Percentiles rank a stretch among this genome's conserved stretches.
Evolutionary conservation across 2,797 vertebrate species (phyloP).

Genomic region (Hozukius guyotensis): DNA sequence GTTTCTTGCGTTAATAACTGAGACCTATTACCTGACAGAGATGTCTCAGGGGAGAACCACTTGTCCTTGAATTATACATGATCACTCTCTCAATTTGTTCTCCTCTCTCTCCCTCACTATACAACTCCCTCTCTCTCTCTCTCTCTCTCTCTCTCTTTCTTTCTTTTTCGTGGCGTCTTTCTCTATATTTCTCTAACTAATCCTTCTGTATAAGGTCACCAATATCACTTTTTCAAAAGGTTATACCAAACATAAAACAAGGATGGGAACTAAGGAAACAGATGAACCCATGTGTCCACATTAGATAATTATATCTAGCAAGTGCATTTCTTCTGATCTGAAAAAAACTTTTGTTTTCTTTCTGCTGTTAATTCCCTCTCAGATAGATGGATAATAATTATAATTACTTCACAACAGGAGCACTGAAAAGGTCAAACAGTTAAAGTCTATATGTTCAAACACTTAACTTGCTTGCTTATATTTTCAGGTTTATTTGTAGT

Average conservation of each 20-base stretch:
- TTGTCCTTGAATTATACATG: constrained; percentile 70
- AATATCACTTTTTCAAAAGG: constrained; percentile 63
- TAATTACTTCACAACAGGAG: background rate
- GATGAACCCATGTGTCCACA: constrained; percentile 54
- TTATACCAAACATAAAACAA: constrained; percentile 50
- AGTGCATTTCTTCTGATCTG: background rate
- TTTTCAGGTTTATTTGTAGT: background rate
- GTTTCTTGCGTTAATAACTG: constrained; percentile 57
- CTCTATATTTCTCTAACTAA: constrained; percentile 24
- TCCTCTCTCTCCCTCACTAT: background rate
- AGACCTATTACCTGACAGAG: constrained; percentile 68
- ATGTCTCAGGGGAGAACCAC: constrained; percentile 59
- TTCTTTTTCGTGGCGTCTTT: background rate
- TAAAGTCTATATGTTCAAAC: background rate
- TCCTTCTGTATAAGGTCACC: constrained; percentile 57
- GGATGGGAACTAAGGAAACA: background rate
- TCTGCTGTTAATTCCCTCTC: background rate
- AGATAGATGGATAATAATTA: background rate
- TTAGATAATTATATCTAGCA: constrained; percentile 33
- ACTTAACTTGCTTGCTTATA: background rate
- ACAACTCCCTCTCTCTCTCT: background rate
- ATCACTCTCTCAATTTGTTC: constrained; percentile 45
- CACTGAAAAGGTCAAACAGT: background rate
- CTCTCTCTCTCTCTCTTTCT: background rate
- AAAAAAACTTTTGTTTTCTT: background rate